These are phyloP conservation scores for Lepilemur septentrionalis DNA, from an alignment of 2,797 vertebrate species.

Conservation along the genomic window DNA sequence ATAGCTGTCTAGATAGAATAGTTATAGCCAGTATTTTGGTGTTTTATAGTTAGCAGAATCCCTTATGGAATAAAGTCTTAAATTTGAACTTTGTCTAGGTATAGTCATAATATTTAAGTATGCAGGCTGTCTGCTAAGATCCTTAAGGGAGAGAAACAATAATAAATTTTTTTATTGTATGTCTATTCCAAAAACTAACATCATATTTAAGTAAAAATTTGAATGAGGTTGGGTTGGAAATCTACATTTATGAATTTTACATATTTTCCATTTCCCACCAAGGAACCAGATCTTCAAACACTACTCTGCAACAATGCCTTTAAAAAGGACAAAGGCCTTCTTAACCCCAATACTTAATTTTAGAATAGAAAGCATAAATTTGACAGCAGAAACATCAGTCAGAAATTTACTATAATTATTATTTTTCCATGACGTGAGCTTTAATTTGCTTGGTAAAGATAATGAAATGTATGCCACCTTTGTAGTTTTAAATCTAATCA, in stretches of 20 bases:
- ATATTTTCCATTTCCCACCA: slow-evolving; percentile 7
- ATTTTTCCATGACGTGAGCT: slow-evolving; percentile 42
- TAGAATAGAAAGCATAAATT: slow-evolving; percentile 18
- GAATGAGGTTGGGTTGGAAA: not conserved
- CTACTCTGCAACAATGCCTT: not conserved
- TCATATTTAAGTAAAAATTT: slow-evolving; percentile 15
- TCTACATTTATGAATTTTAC: not conserved
- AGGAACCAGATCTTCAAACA: not conserved
- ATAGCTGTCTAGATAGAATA: not conserved
- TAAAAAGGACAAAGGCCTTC: slow-evolving; percentile 21
- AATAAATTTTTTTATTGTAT: not conserved
- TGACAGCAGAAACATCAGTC: not conserved
- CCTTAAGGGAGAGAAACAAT: slow-evolving; percentile 37
- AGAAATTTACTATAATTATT: slow-evolving; percentile 39
- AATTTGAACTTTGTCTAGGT: slow-evolving; percentile 43
- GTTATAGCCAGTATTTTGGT: not conserved
- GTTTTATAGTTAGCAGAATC: not conserved
- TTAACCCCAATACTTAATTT: slow-evolving; percentile 38
- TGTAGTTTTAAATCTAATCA: not conserved
- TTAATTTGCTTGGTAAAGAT: slow-evolving; percentile 50
- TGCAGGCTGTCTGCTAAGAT: not conserved
- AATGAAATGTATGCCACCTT: not conserved
- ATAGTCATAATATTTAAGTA: slow-evolving; percentile 41
- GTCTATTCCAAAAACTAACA: slow-evolving; percentile 20
- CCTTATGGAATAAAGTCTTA: not conserved